Evolutionary conservation across 1,140 invertebrate genomes (phyloP).

Genomic region (Drosophila mauritiana): DNA sequence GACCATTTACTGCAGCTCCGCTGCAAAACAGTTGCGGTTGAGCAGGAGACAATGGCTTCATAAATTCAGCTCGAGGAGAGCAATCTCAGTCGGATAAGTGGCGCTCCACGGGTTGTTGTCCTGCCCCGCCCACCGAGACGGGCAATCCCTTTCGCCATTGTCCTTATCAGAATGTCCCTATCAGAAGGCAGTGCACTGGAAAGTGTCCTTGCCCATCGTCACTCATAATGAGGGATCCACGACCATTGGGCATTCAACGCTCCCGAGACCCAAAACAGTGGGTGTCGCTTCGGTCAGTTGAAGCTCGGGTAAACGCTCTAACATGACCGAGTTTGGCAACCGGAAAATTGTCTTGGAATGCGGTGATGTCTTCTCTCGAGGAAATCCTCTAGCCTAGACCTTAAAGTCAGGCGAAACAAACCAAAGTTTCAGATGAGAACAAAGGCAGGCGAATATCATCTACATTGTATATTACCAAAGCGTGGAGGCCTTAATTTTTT

Average conservation of each 20-base stretch:
- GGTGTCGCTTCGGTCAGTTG: constrained; percentile 6
- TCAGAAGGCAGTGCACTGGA: constrained; percentile 69
- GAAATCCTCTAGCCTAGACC: constrained; percentile 1
- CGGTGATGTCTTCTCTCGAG: constrained; percentile 1
- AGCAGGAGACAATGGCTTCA: constrained; percentile 69
- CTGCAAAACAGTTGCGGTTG: constrained; percentile 68
- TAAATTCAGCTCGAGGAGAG: constrained; percentile 54
- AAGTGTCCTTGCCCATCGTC: constrained; percentile 49
- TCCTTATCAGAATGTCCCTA: constrained; percentile 56
- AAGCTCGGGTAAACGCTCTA: constrained; percentile 2
- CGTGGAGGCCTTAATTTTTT: constrained; percentile 27
- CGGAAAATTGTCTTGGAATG: constrained; percentile 6
- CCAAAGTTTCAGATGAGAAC: neutral
- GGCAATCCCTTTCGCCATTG: constrained; percentile 44
- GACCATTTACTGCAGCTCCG: constrained; percentile 72
- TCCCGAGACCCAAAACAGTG: constrained; percentile 19
- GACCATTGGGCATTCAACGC: constrained; percentile 31
- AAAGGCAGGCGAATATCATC: constrained; percentile 13
- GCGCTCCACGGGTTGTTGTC: constrained; percentile 49
- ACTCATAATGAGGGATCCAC: constrained; percentile 28
- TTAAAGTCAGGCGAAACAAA: neutral
- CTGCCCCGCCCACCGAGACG: constrained; percentile 13
- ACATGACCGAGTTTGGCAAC: neutral
- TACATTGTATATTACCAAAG: constrained; percentile 29
- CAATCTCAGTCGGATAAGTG: constrained; percentile 41